Evolutionary conservation across 2,888 invertebrate species (phyloP).

Genomic region (Odontocerum albicorne): DNA sequence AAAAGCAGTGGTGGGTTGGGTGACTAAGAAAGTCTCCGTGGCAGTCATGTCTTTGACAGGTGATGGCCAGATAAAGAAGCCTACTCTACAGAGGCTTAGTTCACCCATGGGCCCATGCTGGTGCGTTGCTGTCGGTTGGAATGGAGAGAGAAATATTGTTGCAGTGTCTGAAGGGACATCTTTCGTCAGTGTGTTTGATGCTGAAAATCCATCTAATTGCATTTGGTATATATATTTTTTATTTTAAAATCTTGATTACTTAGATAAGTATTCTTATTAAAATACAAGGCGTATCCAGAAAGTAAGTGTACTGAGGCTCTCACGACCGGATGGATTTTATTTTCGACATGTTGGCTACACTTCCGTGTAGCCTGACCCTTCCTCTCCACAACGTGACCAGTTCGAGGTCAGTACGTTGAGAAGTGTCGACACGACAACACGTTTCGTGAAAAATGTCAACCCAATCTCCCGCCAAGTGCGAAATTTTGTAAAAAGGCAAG

Average conservation of each 20-base stretch:
- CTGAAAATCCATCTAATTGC: constrained; percentile 39
- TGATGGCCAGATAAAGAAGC: constrained; percentile 40
- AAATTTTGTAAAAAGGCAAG: too few relatives aligned
- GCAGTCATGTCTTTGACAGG: constrained; percentile 45
- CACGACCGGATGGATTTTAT: too few relatives aligned
- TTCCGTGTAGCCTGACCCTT: too few relatives aligned
- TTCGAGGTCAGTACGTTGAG: too few relatives aligned
- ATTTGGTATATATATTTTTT: constrained; percentile 30
- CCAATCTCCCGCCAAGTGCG: too few relatives aligned
- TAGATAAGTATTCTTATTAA: not conserved
- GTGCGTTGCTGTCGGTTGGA: constrained; percentile 48
- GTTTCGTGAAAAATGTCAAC: too few relatives aligned
- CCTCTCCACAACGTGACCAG: too few relatives aligned
- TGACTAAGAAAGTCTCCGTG: constrained; percentile 38
- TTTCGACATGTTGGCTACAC: too few relatives aligned
- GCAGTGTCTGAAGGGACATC: constrained; percentile 50
- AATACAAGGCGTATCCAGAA: not conserved
- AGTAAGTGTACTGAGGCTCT: too few relatives aligned
- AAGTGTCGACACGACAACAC: too few relatives aligned
- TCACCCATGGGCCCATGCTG: constrained; percentile 41
- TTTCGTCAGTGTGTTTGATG: constrained; percentile 47
- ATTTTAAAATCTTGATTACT: not conserved
- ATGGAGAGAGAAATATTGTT: constrained; percentile 48
- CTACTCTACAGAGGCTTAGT: constrained; percentile 40
- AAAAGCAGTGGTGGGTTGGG: constrained; percentile 47